These are phyloP conservation scores for Scolopax rusticola DNA, from an alignment of 2,797 vertebrate species.

Conservation along the genomic window DNA sequence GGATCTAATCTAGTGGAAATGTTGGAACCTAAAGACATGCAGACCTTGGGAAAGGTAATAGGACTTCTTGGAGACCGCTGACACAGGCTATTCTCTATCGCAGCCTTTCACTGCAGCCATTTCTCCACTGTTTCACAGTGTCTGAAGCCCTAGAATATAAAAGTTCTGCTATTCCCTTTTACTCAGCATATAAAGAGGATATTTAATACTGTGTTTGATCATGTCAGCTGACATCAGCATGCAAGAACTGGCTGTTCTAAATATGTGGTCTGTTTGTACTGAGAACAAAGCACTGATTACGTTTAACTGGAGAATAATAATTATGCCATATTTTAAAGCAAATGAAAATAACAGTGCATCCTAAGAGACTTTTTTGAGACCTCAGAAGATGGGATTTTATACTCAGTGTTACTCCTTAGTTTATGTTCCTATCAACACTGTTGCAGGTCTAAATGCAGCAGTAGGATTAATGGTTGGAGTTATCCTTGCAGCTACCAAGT, in stretches of 20 bases:
- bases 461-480: not conserved
- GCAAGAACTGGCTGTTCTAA: not conserved
- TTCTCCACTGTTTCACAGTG: not conserved
- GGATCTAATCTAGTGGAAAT: not conserved
- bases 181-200: not conserved
- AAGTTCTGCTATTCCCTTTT: not conserved
- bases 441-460: not conserved
- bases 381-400: not conserved
- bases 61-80: not conserved
- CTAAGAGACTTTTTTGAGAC: not conserved
- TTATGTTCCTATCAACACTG: not conserved
- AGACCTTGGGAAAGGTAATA: not conserved
- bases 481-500: not conserved
- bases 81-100: not conserved
- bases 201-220: not conserved
- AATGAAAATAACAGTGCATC: not conserved
- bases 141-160: not conserved
- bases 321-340: not conserved
- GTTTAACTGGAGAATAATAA: not conserved
- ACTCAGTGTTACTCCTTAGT: accelerated
- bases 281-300: not conserved
- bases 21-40: not conserved
- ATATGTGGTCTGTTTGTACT: not conserved
- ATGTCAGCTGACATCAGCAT: not conserved
- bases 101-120: not conserved